Evolutionary conservation across 2,797 vertebrate species (phyloP).

Genomic region (Oophaga sylvatica): DNA sequence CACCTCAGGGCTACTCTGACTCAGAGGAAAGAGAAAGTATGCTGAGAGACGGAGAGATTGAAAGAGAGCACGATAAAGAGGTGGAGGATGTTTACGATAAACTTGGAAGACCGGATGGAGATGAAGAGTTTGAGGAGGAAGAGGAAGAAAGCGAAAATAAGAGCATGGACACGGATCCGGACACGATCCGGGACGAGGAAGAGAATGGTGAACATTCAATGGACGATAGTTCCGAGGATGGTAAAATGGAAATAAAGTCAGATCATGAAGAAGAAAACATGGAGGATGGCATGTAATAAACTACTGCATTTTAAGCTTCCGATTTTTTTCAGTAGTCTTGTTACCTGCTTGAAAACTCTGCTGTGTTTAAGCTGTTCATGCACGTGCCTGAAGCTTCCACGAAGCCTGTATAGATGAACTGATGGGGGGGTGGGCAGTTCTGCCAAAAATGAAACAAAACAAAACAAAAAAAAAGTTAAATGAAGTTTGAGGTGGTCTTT

Average conservation of each 20-base stretch:
- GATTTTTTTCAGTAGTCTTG: slow-evolving; percentile 88
- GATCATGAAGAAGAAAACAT: slow-evolving; percentile 96
- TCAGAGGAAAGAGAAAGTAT: slow-evolving; percentile 89
- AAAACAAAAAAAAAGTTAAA: slow-evolving; percentile 72
- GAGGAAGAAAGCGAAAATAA: slow-evolving; percentile 98
- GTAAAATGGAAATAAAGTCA: slow-evolving; percentile 99
- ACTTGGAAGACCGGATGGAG: slow-evolving; percentile 86
- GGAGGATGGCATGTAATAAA: slow-evolving; percentile 96
- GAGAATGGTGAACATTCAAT: slow-evolving; percentile 96
- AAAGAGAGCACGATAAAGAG: slow-evolving; percentile 91
- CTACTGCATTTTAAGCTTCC: slow-evolving; percentile 89
- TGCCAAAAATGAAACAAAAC: slow-evolving; percentile 68
- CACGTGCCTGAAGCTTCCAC: slow-evolving; percentile 98
- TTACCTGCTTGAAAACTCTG: slow-evolving; percentile 91
- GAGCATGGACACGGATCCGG: slow-evolving; percentile 98
- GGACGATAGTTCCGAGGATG: slow-evolving; percentile 98
- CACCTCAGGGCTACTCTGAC: slow-evolving; percentile 93
- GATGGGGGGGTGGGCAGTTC: slow-evolving; percentile 75
- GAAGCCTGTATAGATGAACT: slow-evolving; percentile 91
- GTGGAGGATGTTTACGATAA: slow-evolving; percentile 89
- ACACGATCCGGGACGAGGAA: slow-evolving; percentile 96
- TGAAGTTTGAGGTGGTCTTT: slow-evolving; percentile 86
- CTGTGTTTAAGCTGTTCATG: slow-evolving; percentile 90
- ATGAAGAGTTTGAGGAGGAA: slow-evolving; percentile 91
- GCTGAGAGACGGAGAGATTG: slow-evolving; percentile 83